Base-by-base conservation (phyloP, 2,797 vertebrate genomes). In the Micrastur ruficollis region DNA sequence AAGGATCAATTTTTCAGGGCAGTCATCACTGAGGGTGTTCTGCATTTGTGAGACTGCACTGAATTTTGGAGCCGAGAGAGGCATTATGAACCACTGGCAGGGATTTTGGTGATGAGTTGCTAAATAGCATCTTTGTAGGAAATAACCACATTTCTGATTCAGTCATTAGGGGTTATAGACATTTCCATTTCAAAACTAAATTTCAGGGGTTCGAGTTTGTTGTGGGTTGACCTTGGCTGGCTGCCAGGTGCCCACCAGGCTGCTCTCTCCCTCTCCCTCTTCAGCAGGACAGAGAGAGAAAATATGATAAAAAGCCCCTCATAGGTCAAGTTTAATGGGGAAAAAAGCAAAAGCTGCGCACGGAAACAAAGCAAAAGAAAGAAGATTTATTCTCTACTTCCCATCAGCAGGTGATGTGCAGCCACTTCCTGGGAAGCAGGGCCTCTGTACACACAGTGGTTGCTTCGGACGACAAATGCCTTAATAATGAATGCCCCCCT, bases 1-100 rank as follows among this genome's bases (percentile, higher is more conserved):
- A 67, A 73, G 86, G 93, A 80, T 93, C 44, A 73, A 1, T 97
- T 93, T 95, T 75, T 94, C 82, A 90, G 50, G 62, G 40, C 56
- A 88, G 62, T 72, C n/a, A 17, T 17, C 20, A 18, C 65, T 34
- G 65, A 86, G 42, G 22, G 53, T 86, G 11, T 50, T 90, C 38
- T 91, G 75, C 31, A 11, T 86, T 74, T 91, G 38, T 65, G 50
- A 75, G 61, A 32, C 38, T 53, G 49, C 40, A 9, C 55, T 83
- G 80, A 50, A 36, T 72, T 94, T 78, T 93, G 58, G 46, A 86
- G 62, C 42, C 62, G 65, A 81, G 86, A 29, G 62, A 92, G 59
- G 34, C 62, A 62, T 76, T 93, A 79, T 5, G 25, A 95, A 47
- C 38, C 26, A 61, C n/a, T 67, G 56, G 7, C 70, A 79, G 85